These are phyloP conservation scores for Drosophila erecta DNA, from an alignment of 1,140 invertebrate species.

Conservation along the genomic window DNA sequence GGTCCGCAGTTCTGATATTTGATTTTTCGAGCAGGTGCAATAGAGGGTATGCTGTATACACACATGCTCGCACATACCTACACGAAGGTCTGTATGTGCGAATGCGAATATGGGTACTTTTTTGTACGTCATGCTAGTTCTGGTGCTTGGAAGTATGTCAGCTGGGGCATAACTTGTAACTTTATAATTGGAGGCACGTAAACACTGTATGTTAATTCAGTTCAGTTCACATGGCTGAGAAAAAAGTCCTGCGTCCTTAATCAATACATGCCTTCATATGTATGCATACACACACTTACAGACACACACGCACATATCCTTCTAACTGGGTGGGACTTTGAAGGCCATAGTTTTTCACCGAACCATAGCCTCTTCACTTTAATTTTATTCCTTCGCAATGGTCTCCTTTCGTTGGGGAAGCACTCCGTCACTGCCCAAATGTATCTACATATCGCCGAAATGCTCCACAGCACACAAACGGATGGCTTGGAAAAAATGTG, in stretches of 20 bases:
- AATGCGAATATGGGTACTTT: slow-evolving; percentile 10
- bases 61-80: slow-evolving; percentile 37
- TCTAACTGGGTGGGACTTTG: slow-evolving; percentile 59
- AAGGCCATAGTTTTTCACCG: slow-evolving; percentile 53
- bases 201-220: slow-evolving; percentile 40
- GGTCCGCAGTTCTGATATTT: background rate
- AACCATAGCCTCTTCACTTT: slow-evolving; percentile 33
- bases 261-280: slow-evolving; percentile 38
- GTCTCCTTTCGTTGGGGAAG: slow-evolving; percentile 5
- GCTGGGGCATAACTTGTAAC: slow-evolving; percentile 25
- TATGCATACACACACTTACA: slow-evolving; percentile 40
- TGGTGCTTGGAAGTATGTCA: slow-evolving; percentile 20
- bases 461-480: slow-evolving; percentile 14
- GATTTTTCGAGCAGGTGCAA: slow-evolving; percentile 26
- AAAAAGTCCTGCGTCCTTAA: slow-evolving; percentile 32
- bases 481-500: slow-evolving; percentile 45
- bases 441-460: slow-evolving; percentile 27
- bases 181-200: slow-evolving; percentile 40
- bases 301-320: slow-evolving; percentile 27
- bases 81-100: slow-evolving; percentile 25
- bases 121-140: slow-evolving; percentile 5
- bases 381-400: slow-evolving; percentile 17
- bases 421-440: slow-evolving; percentile 9
- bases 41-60: slow-evolving; percentile 33
- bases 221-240: slow-evolving; percentile 13